phyloP scores from a whole-genome alignment of 2,888 invertebrate genomes.

The Hyles lineata region DNA sequence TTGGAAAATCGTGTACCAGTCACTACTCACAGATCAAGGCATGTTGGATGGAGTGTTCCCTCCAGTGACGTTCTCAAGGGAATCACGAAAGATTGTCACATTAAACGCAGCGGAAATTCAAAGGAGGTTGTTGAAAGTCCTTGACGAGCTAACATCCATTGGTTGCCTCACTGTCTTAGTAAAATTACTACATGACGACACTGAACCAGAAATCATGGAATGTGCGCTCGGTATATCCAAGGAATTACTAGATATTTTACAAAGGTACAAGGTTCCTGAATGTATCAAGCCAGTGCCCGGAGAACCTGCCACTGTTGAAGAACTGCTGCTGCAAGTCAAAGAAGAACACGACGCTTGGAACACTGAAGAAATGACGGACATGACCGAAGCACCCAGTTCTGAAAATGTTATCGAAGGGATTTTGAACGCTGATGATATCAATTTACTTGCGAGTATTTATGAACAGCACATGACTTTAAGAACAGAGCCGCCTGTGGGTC shows the following conservation, averaged over 20 bases:
- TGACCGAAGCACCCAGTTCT: slow-evolving; percentile 48
- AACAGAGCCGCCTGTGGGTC: slow-evolving; percentile 54
- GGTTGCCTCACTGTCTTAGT: slow-evolving; percentile 90
- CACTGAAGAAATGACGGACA: slow-evolving; percentile 49
- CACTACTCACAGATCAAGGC: slow-evolving; percentile 89
- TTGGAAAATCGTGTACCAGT: slow-evolving; percentile 88
- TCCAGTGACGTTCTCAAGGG: slow-evolving; percentile 91
- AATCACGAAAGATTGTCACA: slow-evolving; percentile 90
- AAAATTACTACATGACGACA: slow-evolving; percentile 87
- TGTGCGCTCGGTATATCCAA: slow-evolving; percentile 83
- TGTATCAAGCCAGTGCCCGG: slow-evolving; percentile 55
- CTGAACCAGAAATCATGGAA: slow-evolving; percentile 89
- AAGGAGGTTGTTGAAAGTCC: slow-evolving; percentile 86
- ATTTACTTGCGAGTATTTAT: slow-evolving; percentile 86
- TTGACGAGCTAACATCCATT: slow-evolving; percentile 87
- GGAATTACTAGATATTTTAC: slow-evolving; percentile 82
- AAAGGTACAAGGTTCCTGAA: slow-evolving; percentile 82
- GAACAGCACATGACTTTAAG: slow-evolving; percentile 77
- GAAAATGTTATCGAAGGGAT: slow-evolving; percentile 88
- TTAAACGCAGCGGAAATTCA: slow-evolving; percentile 88
- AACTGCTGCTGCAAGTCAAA: slow-evolving; percentile 57
- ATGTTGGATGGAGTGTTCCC: slow-evolving; percentile 93
- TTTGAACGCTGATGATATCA: slow-evolving; percentile 86
- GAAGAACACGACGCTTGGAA: slow-evolving; percentile 47
- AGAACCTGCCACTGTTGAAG: slow-evolving; percentile 57